These are phyloP conservation scores for Apodemia mormo DNA, from an alignment of 2,888 invertebrate species.

Conservation along the genomic window DNA sequence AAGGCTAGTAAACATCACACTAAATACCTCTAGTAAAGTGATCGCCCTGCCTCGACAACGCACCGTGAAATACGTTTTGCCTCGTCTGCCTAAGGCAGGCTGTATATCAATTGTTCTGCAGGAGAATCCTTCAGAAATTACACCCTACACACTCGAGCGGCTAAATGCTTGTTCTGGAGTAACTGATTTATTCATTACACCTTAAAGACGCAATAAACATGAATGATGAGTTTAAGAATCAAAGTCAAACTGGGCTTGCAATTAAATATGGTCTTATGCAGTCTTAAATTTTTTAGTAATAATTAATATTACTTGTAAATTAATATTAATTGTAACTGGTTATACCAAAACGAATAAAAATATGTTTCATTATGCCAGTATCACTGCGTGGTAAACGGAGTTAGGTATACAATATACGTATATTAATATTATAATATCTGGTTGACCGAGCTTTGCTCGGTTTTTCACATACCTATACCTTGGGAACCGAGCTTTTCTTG, in stretches of 20 bases:
- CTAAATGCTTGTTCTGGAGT: constrained; percentile 46
- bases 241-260: not conserved
- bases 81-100: constrained; percentile 45
- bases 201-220: constrained; percentile 64
- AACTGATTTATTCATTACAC: constrained; percentile 74
- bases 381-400: too few species aligned
- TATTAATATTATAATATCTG: too few species aligned
- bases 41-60: constrained; percentile 36
- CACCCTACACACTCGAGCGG: constrained; percentile 47
- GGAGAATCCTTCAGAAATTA: constrained; percentile 63
- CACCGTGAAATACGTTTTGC: constrained; percentile 40
- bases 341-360: too few species aligned
- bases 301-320: too few species aligned
- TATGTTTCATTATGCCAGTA: too few species aligned
- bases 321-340: too few species aligned
- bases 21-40: constrained; percentile 28
- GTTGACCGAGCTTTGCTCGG: too few species aligned
- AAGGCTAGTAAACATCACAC: constrained; percentile 14
- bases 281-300: too few species aligned
- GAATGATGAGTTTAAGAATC: constrained; percentile 28
- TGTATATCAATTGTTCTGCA: constrained; percentile 57
- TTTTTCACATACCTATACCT: too few species aligned
- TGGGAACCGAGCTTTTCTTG: too few species aligned
- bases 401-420: too few species aligned
- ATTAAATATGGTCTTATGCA: too few species aligned